phyloP scores from a whole-genome alignment of 2,888 invertebrate genomes.

The Spicauda simplicius region DNA sequence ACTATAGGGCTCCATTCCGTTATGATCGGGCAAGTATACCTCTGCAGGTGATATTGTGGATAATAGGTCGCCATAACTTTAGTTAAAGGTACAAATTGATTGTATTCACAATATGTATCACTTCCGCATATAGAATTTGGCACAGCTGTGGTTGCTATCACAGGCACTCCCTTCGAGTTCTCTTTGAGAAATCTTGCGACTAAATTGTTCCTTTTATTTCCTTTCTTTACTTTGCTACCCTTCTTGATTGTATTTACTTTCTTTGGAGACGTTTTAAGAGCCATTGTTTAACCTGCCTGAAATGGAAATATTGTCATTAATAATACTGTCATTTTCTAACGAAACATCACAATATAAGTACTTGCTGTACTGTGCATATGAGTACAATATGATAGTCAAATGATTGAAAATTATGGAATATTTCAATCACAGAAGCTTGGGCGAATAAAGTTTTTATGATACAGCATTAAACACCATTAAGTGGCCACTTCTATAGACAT shows the following conservation, averaged over 20 bases:
- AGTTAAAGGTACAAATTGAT: background rate
- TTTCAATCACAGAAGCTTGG: no score
- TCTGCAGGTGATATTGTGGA: slow-evolving; percentile 42
- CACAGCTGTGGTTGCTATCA: background rate
- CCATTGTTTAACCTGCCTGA: slow-evolving; percentile 38
- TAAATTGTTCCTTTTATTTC: background rate
- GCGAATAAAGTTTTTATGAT: no score
- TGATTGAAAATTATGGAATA: no score
- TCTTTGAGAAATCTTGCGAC: background rate
- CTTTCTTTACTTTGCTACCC: background rate
- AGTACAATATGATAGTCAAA: no score
- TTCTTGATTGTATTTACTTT: slow-evolving; percentile 4
- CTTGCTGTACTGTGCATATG: no score
- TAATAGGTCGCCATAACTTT: slow-evolving; percentile 43
- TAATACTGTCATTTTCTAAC: background rate
- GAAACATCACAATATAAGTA: background rate
- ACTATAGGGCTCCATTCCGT: slow-evolving; percentile 48
- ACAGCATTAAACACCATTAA: no score
- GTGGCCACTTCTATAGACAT: no score
- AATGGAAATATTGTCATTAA: slow-evolving; percentile 14
- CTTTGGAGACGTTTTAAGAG: slow-evolving; percentile 15
- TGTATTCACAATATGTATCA: background rate
- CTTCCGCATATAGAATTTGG: background rate
- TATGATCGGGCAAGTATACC: slow-evolving; percentile 41
- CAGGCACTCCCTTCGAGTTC: background rate